Conservation (phyloP, 1,140 invertebrate genomes). For the Arion vulgaris region DNA sequence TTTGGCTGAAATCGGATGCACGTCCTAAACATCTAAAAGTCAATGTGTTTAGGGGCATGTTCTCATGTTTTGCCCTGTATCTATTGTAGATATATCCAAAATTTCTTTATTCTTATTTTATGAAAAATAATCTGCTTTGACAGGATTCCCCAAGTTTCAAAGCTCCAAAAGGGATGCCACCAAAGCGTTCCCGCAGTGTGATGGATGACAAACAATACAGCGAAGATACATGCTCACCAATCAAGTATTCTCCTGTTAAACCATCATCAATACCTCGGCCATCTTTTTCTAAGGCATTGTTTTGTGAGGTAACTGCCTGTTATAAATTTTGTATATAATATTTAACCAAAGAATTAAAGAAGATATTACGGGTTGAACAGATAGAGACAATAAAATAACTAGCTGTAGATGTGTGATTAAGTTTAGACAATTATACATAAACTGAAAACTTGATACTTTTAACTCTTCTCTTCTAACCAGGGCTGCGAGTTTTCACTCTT, state of each 20-base stretch:
- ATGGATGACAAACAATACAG: constrained; percentile 31
- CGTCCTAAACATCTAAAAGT: too few species aligned
- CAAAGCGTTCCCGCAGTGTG: constrained; percentile 13
- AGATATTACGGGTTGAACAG: too few species aligned
- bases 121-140: not conserved
- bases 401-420: too few species aligned
- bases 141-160: constrained; percentile 32
- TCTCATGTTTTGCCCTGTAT: too few species aligned
- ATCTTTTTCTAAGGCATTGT: constrained; percentile 25
- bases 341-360: not conserved
- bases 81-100: not conserved
- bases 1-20: too few species aligned
- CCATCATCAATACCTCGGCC: constrained; percentile 30
- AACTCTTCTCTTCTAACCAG: too few species aligned
- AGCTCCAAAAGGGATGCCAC: constrained; percentile 32
- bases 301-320: constrained; percentile 17
- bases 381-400: too few species aligned
- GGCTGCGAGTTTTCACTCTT: too few species aligned
- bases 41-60: too few species aligned
- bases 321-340: not conserved
- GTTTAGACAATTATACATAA: too few species aligned
- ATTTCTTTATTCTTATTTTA: not conserved
- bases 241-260: constrained; percentile 67
- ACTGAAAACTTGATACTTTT: not conserved
- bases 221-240: constrained; percentile 70